phyloP scores from a whole-genome alignment of 2,888 invertebrate genomes.

The Drosophila yooni region DNA sequence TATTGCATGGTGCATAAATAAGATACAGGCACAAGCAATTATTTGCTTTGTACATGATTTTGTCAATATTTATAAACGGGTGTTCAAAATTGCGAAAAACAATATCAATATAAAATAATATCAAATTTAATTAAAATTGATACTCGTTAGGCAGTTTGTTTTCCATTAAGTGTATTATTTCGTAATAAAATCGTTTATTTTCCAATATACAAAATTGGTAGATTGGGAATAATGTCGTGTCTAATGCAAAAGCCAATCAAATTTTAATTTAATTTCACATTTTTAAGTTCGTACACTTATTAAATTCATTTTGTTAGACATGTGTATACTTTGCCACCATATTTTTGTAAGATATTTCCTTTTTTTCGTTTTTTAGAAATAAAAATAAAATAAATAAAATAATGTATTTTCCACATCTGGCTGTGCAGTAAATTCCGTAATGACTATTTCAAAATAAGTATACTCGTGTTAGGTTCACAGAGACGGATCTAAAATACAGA shows the following conservation, averaged over 20 bases:
- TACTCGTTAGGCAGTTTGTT: not conserved
- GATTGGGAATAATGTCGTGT: not conserved
- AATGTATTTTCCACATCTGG: not conserved
- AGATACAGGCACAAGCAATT: conserved; percentile 71
- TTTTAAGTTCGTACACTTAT: not conserved
- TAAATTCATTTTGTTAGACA: not conserved
- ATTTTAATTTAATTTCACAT: not conserved
- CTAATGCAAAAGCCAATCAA: no score
- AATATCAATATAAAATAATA: conserved; percentile 11
- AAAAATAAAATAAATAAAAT: not conserved
- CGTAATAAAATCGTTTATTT: conserved; percentile 1
- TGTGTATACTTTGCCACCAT: not conserved
- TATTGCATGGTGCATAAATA: conserved; percentile 66
- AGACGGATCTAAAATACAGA: not conserved
- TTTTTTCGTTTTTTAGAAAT: not conserved
- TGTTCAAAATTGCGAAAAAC: conserved; percentile 10
- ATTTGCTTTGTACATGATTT: conserved; percentile 59
- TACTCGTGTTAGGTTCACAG: not conserved
- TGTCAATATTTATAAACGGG: conserved; percentile 65
- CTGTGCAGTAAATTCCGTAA: not conserved
- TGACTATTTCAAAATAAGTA: conserved; percentile 1
- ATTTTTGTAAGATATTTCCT: not conserved
- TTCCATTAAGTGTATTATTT: not conserved
- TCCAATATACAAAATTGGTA: not conserved
- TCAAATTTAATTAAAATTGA: conserved; percentile 16